Evolutionary conservation across 1,140 invertebrate genomes (phyloP), one percentile per base, ranked within the genome.

Genomic region (Diorhabda carinulata): DNA sequence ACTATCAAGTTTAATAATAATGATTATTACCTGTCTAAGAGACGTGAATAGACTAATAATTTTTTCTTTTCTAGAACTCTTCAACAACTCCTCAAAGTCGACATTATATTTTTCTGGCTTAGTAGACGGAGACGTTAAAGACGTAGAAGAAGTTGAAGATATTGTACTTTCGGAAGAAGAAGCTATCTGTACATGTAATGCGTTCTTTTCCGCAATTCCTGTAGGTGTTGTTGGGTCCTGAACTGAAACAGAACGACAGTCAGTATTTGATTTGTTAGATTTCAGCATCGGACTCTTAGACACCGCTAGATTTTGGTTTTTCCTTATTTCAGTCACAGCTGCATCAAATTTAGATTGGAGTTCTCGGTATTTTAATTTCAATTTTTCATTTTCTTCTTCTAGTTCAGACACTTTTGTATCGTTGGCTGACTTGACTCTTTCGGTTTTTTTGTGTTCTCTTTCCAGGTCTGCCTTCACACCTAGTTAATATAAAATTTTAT

Each of bases 201-300:
- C 41, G 72, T 73, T 58, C 73, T 70, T 67, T 75, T 74, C 45
- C 73, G 73, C 47, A 72, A 66, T 58, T 76, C 74, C 67, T 72
- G 69, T 56, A 77, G 71, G 58, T 76, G 78, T 68, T 75, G 74
- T 61, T 75, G 78, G 8, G 73, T 74, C 69, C 69, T 71, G 66
- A 77, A 77, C 79, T 79, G 75, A 78, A 80, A 80, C 66, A 72
- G 72, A 77, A 73, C 74, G 61, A 70, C 62, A 71, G 71, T 80
- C 77, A 79, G 73, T 78, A 76, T 74, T 72, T 66, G 71, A 66
- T 25, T 60, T 66, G 62, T 45, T 71, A 9, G 58, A 42, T 43
- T 56, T 68, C 41, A 64, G 61, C 47, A 56, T 57, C 47, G 60
- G 66, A 72, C 70, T 67, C 58, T 70, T 72, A 44, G 70, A 70